Percentiles rank a stretch among this genome's conserved stretches.
Conservation (phyloP, 37 sponge, comb jelly and placozoan species). For the Hormiphora californensis region DNA sequence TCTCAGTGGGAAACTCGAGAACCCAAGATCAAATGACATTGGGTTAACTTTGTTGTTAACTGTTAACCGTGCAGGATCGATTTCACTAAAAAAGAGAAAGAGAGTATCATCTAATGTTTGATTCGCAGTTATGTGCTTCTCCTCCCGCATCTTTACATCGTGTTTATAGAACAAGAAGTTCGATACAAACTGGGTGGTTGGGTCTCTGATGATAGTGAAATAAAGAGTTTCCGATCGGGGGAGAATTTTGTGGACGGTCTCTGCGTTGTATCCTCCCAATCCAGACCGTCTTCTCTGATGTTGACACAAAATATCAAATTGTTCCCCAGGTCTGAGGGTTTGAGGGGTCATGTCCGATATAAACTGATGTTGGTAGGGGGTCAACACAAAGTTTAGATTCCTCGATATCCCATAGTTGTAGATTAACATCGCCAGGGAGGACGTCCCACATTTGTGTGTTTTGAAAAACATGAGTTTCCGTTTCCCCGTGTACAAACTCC, state of each 20-base stretch:
- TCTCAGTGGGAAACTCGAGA: background rate
- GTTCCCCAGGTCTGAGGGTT: background rate
- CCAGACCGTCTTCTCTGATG: background rate
- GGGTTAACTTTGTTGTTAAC: background rate
- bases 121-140: background rate
- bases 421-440: background rate
- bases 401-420: background rate
- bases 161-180: background rate
- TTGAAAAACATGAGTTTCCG: background rate
- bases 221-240: background rate
- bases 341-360: background rate
- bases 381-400: constrained; percentile 7
- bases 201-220: background rate
- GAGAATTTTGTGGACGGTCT: background rate
- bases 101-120: background rate
- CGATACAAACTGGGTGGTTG: background rate
- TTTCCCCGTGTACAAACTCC: background rate
- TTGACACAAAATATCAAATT: constrained; percentile 19
- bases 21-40: constrained; percentile 20
- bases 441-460: constrained; percentile 3
- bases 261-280: background rate
- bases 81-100: background rate
- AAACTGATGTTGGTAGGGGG: background rate
- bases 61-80: no score
- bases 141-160: background rate